A percentile compares a stretch with the other conserved stretches of the same genome.
These are phyloP conservation scores for Enteromius treurensis DNA, from an alignment of 2,797 vertebrate genomes.

Conservation along the genomic window DNA sequence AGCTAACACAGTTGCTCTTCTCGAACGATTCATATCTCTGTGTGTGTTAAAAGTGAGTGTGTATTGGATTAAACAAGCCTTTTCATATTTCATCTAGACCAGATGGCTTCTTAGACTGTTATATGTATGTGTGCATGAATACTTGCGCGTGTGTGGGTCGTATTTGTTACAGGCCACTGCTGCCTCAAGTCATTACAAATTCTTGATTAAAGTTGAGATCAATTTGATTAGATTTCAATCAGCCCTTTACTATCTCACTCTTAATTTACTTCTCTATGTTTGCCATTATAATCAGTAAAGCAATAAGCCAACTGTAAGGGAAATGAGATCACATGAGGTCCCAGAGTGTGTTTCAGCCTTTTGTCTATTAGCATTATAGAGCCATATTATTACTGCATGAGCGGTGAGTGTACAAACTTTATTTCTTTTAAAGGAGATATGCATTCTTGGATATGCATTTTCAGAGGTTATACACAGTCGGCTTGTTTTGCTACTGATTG, in stretches of 20 bases:
- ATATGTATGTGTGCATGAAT: constrained; percentile 1
- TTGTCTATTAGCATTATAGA: constrained; percentile 9
- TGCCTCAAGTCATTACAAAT: constrained; percentile 54
- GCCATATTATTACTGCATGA: constrained; percentile 9
- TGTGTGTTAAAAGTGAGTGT: constrained; percentile 26
- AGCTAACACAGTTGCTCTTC: constrained; percentile 12
- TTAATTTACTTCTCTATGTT: constrained; percentile 51
- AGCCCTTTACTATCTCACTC: constrained; percentile 55
- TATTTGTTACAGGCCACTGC: constrained; percentile 52
- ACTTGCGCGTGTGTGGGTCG: constrained; percentile 24
- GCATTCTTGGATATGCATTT: constrained; percentile 35
- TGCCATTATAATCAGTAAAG: constrained; percentile 52
- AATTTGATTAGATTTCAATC: constrained; percentile 63
- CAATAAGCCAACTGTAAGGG: constrained; percentile 52
- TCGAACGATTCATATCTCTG: constrained; percentile 1
- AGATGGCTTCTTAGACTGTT: constrained; percentile 30
- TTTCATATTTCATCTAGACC: constrained; percentile 22
- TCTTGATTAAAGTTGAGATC: constrained; percentile 60
- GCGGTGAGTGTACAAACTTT: not conserved
- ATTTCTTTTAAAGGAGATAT: constrained; percentile 32
- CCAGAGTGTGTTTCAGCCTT: not conserved
- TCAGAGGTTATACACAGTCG: constrained; percentile 37
- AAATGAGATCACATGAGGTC: constrained; percentile 51
- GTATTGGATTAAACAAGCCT: constrained; percentile 23
- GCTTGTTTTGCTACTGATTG: constrained; percentile 53